phyloP scores from a whole-genome alignment of 2,888 invertebrate species.

The Clunio marinus region DNA sequence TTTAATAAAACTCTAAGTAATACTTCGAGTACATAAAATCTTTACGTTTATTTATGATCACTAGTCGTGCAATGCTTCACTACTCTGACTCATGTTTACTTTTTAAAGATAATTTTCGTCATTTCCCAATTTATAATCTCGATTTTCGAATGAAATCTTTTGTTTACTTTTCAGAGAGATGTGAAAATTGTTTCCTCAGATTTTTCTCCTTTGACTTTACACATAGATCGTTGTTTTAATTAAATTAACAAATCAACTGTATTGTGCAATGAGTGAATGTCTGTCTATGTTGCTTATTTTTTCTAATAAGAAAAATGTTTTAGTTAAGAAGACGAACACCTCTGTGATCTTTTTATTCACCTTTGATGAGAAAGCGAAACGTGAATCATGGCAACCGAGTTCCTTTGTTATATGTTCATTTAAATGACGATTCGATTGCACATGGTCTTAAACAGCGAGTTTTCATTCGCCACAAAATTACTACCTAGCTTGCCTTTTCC shows the following conservation, averaged over 20 bases:
- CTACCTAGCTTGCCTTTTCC: not conserved
- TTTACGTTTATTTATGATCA: not conserved
- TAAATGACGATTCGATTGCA: slow-evolving; percentile 28
- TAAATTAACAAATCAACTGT: slow-evolving; percentile 36
- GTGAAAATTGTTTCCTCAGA: no score
- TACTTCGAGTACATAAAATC: not conserved
- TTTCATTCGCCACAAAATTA: not conserved
- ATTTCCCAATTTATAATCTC: slow-evolving; percentile 24
- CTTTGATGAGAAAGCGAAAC: no score
- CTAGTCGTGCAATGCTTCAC: no score
- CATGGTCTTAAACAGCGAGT: slow-evolving; percentile 22
- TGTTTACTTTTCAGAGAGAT: no score
- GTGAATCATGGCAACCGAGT: no score
- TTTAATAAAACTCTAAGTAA: no score
- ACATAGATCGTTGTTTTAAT: not conserved
- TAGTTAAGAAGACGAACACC: no score
- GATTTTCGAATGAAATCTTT: slow-evolving; percentile 31
- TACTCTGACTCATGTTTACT: slow-evolving; percentile 26
- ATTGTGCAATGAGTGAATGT: slow-evolving; percentile 13
- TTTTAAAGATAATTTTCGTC: slow-evolving; percentile 35
- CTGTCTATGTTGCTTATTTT: no score
- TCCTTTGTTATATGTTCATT: slow-evolving; percentile 10
- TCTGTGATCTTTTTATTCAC: no score
- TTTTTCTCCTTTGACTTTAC: no score
- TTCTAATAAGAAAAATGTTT: no score